Conservation (phyloP, 2,888 invertebrate genomes). For the Polylopha cassiicola region DNA sequence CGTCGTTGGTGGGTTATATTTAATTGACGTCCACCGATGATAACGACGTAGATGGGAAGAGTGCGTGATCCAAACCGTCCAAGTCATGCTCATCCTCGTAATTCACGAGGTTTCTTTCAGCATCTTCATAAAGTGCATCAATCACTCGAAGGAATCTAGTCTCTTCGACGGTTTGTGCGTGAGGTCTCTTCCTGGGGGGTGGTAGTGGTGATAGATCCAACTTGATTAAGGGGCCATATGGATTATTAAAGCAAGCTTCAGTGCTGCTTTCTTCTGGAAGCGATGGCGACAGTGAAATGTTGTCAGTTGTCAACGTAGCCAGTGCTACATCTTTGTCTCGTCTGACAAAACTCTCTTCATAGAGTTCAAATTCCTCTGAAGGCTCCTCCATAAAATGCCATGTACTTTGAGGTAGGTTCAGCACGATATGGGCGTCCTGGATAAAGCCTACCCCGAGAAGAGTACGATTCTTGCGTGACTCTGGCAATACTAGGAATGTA, state of each 20-base stretch:
- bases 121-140: slow-evolving; percentile 2
- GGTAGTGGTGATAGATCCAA: background rate
- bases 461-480: slow-evolving; percentile 23
- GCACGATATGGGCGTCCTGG: slow-evolving; percentile 12
- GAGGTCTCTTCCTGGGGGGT: no score
- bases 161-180: no score
- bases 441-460: slow-evolving; percentile 28
- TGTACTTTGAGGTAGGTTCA: slow-evolving; percentile 17
- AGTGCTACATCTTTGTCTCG: background rate
- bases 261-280: slow-evolving; percentile 2
- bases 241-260: no score
- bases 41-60: slow-evolving; percentile 1
- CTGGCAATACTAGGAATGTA: slow-evolving; percentile 28
- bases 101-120: background rate
- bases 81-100: slow-evolving; percentile 1
- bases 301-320: slow-evolving; percentile 1
- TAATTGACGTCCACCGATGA: slow-evolving; percentile 1
- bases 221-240: background rate
- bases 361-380: background rate
- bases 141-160: no score
- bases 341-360: slow-evolving; percentile 2
- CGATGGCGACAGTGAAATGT: background rate
- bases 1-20: no score
- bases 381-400: slow-evolving; percentile 14
- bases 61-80: background rate